phyloP scores from a whole-genome alignment of 1,140 invertebrate genomes.

The Halesus radiatus region DNA sequence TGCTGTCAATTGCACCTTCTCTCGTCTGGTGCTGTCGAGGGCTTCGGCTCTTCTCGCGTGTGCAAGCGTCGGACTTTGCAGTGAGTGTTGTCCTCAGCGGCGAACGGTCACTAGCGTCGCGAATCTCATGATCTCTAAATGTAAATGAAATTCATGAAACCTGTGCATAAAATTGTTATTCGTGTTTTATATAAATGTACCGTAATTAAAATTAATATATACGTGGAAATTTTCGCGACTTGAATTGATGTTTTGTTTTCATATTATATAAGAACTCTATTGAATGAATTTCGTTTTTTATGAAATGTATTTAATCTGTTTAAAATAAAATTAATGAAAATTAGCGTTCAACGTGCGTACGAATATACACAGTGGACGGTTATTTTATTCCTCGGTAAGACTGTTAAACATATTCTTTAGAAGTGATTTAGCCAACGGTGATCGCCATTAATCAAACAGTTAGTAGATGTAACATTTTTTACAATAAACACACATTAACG shows the following conservation, averaged over 20 bases:
- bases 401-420: conserved; percentile 52
- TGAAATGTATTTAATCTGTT: conserved; percentile 38
- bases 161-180: conserved; percentile 48
- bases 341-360: conserved; percentile 40
- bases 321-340: conserved; percentile 21
- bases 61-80: background rate
- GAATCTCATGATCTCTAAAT: background rate
- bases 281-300: conserved; percentile 48
- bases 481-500: conserved; percentile 33
- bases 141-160: conserved; percentile 15
- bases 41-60: background rate
- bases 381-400: conserved; percentile 55
- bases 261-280: conserved; percentile 48
- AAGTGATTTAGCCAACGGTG: conserved; percentile 45
- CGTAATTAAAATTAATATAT: conserved; percentile 43
- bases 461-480: conserved; percentile 39
- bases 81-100: background rate
- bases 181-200: conserved; percentile 54
- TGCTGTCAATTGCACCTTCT: background rate
- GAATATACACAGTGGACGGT: conserved; percentile 34
- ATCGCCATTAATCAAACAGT: conserved; percentile 15
- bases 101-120: conserved; percentile 8
- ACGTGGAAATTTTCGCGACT: conserved; percentile 30
- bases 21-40: background rate
- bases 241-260: conserved; percentile 43